phyloP scores from a whole-genome alignment of 2,797 vertebrate genomes.

The Pangasius larnaudii region DNA sequence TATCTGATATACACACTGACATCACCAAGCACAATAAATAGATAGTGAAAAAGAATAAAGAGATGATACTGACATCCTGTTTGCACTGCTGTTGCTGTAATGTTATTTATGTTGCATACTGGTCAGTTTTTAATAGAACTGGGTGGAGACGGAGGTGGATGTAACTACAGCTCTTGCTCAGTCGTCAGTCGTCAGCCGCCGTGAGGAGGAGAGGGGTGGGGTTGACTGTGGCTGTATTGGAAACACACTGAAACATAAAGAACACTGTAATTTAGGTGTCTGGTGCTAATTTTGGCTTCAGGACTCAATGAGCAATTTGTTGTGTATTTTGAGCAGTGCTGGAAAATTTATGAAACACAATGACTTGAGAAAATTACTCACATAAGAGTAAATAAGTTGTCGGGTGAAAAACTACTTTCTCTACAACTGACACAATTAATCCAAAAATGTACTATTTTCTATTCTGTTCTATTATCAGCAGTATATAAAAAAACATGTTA shows the following conservation, averaged over 20 bases:
- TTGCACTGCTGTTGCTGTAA: neutral
- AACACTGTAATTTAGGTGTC: conserved; percentile 13
- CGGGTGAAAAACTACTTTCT: neutral
- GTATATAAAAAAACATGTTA: neutral
- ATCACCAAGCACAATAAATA: neutral
- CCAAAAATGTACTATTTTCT: neutral
- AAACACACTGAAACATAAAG: neutral
- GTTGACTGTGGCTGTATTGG: neutral
- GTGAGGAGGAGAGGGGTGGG: neutral
- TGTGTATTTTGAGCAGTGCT: neutral
- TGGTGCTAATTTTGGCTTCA: neutral
- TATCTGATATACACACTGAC: neutral
- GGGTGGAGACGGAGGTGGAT: conserved; percentile 11
- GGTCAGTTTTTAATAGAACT: conserved; percentile 5
- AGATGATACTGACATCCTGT: neutral
- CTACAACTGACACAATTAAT: neutral
- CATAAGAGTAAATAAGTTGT: neutral
- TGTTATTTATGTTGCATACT: neutral
- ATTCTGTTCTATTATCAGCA: neutral
- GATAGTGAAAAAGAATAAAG: neutral
- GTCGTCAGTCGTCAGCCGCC: too few species aligned
- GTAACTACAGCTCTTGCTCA: neutral
- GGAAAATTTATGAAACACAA: neutral
- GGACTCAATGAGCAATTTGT: too few species aligned
- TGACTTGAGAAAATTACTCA: neutral